These are phyloP conservation scores for Capromys pilorides DNA, from an alignment of 2,797 vertebrate species.

Conservation along the genomic window DNA sequence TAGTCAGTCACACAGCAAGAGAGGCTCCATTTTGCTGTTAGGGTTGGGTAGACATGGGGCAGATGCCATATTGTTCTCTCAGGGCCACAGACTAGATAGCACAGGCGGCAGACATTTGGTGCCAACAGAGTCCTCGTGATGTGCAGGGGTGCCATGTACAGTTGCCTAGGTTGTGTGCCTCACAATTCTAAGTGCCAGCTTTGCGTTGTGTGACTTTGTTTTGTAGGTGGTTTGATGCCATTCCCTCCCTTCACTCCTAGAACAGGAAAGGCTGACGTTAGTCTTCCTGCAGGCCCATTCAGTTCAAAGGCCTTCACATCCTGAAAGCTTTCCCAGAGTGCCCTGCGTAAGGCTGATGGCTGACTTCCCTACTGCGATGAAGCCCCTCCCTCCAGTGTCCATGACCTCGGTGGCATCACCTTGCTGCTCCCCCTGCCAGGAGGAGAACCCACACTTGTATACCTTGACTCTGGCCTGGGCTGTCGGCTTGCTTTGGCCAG, in stretches of 20 bases:
- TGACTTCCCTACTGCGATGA: background rate
- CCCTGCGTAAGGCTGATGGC: background rate
- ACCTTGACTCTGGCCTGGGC: background rate
- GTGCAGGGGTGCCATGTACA: rapidly evolving
- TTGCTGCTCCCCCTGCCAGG: too few relatives aligned
- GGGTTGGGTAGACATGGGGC: background rate
- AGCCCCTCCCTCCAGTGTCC: background rate
- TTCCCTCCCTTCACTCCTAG: too few relatives aligned
- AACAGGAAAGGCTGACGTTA: rapidly evolving
- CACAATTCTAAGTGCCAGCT: background rate
- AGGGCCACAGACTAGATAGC: background rate
- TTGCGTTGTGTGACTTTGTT: background rate
- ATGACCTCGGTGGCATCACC: background rate
- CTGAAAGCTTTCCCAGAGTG: background rate
- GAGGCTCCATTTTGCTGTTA: background rate
- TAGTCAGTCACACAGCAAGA: rapidly evolving
- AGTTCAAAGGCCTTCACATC: background rate
- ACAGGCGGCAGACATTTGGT: background rate
- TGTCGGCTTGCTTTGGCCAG: background rate
- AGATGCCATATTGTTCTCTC: background rate
- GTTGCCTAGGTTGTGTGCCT: too few relatives aligned
- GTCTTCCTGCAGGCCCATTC: background rate
- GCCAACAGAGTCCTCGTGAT: background rate
- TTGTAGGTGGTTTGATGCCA: background rate
- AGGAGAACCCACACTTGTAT: background rate